These are phyloP conservation scores for Melanaphis sacchari DNA, from an alignment of 1,140 invertebrate genomes.

Conservation along the genomic window DNA sequence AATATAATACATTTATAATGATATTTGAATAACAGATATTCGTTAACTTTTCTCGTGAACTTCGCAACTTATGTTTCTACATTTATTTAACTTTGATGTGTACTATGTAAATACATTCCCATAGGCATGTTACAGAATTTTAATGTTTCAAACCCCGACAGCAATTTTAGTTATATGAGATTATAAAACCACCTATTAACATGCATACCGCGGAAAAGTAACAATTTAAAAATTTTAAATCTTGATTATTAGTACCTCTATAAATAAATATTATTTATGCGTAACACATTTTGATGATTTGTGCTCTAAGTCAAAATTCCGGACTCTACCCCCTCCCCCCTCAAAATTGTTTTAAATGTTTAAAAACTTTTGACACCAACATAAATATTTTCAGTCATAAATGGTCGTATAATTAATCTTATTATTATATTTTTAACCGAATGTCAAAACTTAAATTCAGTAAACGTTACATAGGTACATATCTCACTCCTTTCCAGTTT, in stretches of 20 bases:
- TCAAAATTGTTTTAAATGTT: too few relatives aligned
- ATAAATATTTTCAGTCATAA: too few relatives aligned
- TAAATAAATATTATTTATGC: neutral
- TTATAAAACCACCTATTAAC: neutral
- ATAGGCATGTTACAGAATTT: too few relatives aligned
- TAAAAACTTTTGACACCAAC: too few relatives aligned
- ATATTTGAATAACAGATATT: neutral
- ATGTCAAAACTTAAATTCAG: too few relatives aligned
- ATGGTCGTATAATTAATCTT: too few relatives aligned
- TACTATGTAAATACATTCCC: neutral
- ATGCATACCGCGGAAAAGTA: neutral
- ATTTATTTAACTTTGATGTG: neutral
- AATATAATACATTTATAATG: neutral
- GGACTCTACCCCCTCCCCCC: too few relatives aligned
- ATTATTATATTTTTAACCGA: too few relatives aligned
- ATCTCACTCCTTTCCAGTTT: too few relatives aligned
- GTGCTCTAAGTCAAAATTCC: too few relatives aligned
- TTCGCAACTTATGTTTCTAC: neutral
- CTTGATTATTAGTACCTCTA: neutral
- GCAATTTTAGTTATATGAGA: neutral
- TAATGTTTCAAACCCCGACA: neutral
- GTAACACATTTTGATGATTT: too few relatives aligned
- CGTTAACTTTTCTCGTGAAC: neutral
- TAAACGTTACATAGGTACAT: too few relatives aligned
- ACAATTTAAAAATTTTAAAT: neutral